Evolutionary conservation across 1,140 invertebrate genomes (phyloP).

Genomic region (Elysia chlorotica): DNA sequence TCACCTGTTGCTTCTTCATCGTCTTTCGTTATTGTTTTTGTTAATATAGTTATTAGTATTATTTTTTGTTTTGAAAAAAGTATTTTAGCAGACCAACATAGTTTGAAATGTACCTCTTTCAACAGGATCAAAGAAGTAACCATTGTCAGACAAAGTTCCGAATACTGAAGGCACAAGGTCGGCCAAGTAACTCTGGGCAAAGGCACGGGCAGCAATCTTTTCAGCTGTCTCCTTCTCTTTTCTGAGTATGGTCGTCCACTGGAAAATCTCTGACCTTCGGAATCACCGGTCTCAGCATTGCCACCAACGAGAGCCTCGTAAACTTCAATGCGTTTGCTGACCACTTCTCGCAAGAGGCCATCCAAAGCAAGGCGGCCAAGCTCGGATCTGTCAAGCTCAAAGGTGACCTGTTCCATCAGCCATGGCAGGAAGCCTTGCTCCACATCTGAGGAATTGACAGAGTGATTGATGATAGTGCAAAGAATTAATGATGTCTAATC

Average conservation of each 20-base stretch:
- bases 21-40: too few species aligned
- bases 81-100: too few species aligned
- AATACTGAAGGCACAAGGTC: conserved; percentile 83
- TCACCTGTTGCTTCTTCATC: too few species aligned
- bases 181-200: conserved; percentile 82
- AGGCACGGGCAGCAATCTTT: conserved; percentile 78
- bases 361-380: conserved; percentile 78
- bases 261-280: too few species aligned
- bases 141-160: conserved; percentile 77
- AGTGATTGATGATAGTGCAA: neutral
- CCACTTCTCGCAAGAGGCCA: conserved; percentile 63
- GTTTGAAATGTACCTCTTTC: conserved; percentile 68
- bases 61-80: too few species aligned
- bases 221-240: conserved; percentile 75
- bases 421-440: conserved; percentile 87
- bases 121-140: conserved; percentile 75
- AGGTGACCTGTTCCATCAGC: conserved; percentile 80
- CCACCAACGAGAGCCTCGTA: conserved; percentile 31
- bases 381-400: conserved; percentile 78
- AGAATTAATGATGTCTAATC: neutral
- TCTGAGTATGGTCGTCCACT: too few species aligned
- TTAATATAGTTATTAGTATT: too few species aligned
- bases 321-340: conserved; percentile 39
- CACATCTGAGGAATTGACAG: conserved; percentile 54
- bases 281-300: too few species aligned